A percentile compares a stretch with the other conserved stretches of the same genome.
phyloP scores from a whole-genome alignment of 1,140 invertebrate species.

The Harpegnathos saltator region DNA sequence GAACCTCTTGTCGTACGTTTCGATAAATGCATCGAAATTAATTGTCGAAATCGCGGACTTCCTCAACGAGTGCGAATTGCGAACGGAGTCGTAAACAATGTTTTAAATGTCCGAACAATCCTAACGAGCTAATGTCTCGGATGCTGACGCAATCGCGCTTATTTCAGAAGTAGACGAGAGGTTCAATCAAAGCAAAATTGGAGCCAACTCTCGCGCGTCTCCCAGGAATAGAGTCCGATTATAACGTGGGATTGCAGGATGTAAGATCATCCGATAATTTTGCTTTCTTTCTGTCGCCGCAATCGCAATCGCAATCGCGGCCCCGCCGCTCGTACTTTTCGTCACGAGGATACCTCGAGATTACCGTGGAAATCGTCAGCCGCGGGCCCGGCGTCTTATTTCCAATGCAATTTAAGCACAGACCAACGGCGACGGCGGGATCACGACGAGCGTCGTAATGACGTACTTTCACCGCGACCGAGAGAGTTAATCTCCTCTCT shows the following conservation, averaged over 20 bases:
- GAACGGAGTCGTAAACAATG: no score
- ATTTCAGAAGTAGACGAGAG: not conserved
- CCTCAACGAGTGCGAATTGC: no score
- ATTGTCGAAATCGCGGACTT: no score
- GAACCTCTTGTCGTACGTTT: no score
- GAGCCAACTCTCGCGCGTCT: not conserved
- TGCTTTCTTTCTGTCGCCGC: slow-evolving; percentile 33
- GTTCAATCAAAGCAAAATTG: slow-evolving; percentile 3
- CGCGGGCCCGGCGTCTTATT: slow-evolving; percentile 39
- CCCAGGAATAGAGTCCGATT: slow-evolving; percentile 15
- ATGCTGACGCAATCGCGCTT: not conserved
- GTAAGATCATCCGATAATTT: slow-evolving; percentile 37
- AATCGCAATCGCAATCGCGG: slow-evolving; percentile 23
- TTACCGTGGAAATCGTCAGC: slow-evolving; percentile 46
- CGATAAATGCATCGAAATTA: no score
- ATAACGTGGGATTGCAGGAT: slow-evolving; percentile 31
- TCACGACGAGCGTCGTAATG: slow-evolving; percentile 68
- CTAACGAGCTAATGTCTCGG: no score
- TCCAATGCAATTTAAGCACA: slow-evolving; percentile 70
- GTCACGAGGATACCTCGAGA: slow-evolving; percentile 10
- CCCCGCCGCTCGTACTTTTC: slow-evolving; percentile 13
- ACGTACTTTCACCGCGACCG: slow-evolving; percentile 67
- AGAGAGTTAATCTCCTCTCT: slow-evolving; percentile 53
- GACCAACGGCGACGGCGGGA: slow-evolving; percentile 65
- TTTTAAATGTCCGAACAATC: no score